These are phyloP conservation scores for Callyntrura guangdongensis DNA, from an alignment of 2,888 invertebrate species.

Conservation along the genomic window DNA sequence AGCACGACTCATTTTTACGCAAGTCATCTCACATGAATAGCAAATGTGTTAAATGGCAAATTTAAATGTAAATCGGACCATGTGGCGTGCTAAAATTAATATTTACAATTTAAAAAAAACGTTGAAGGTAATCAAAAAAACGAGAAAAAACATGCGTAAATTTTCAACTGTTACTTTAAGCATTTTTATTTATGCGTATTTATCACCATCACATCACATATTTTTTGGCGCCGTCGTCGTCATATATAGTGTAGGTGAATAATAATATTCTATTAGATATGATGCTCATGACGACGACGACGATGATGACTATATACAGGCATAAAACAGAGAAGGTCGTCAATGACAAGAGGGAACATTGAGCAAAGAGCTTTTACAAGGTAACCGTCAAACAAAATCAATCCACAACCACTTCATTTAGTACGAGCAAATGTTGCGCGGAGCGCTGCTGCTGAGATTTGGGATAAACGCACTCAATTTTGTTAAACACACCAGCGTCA, in stretches of 20 bases:
- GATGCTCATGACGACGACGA: constrained; percentile 1
- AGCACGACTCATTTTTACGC: background rate
- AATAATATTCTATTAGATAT: background rate
- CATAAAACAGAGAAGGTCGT: constrained; percentile 69
- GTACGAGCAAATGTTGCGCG: background rate
- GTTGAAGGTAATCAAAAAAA: background rate
- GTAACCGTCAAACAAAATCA: constrained; percentile 63
- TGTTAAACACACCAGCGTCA: background rate
- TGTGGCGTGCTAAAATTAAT: background rate
- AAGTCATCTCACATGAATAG: background rate
- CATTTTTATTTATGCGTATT: background rate
- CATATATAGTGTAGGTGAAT: background rate
- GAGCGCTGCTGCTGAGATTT: constrained; percentile 11
- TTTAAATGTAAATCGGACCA: background rate
- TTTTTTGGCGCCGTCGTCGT: too few relatives aligned
- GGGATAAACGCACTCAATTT: background rate
- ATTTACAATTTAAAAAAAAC: background rate
- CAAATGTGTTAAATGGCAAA: constrained; percentile 4
- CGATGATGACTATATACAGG: constrained; percentile 30
- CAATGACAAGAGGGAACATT: constrained; percentile 75
- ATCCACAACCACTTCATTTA: background rate
- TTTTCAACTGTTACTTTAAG: background rate
- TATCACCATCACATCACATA: background rate
- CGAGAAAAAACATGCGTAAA: constrained; percentile 30
- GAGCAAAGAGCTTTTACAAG: constrained; percentile 76